Evolutionary conservation across 1,140 invertebrate species (phyloP), one percentile per base, ranked within the genome.

Genomic region (Microplitis mediator): DNA sequence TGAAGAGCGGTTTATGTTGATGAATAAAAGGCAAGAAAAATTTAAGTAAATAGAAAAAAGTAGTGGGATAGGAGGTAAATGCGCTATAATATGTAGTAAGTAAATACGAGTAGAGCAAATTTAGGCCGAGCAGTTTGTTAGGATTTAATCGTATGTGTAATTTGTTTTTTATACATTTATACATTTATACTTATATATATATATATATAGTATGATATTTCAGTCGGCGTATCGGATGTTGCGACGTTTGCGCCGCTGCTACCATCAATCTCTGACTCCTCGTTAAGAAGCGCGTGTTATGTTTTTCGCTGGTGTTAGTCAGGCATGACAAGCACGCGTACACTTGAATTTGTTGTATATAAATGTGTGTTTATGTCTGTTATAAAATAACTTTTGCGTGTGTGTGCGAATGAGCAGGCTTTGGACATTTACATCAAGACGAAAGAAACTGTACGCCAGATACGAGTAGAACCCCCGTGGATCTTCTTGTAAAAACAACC

Each of bases 211-310:
- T 51, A 50, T 67, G 65, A 67, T 67, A 67, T 67, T 67, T 67
- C 65, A 67, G 50, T n/a, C 39, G 4, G 32, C 50, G 39, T 23
- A 32, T 67, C 63, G 34, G 51, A 67, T 67, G 65, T 67, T 32
- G 32, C 32, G 34, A 62, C 11, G 39, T 39, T 67, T 78, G 77
- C 78, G 78, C 79, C 79, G 80, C 74, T 78, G 77, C 39, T 69
- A 75, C 75, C 82, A 84, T 85, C 83, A 84, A 85, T 85, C 83
- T 84, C 81, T 71, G 75, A 63, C 65, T 73, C 76, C 83, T 83
- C 82, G 82, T 84, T 84, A 85, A 83, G 79, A 79, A 76, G 75
- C 76, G 72, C 79, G 79, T 78, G 77, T 82, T 82, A 75, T 77
- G 75, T 77, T 76, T 76, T 66, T 73, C 74, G 60, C 50, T 67